These are phyloP conservation scores for Camponotus pennsylvanicus DNA, from an alignment of 1,140 invertebrate genomes.

Conservation along the genomic window DNA sequence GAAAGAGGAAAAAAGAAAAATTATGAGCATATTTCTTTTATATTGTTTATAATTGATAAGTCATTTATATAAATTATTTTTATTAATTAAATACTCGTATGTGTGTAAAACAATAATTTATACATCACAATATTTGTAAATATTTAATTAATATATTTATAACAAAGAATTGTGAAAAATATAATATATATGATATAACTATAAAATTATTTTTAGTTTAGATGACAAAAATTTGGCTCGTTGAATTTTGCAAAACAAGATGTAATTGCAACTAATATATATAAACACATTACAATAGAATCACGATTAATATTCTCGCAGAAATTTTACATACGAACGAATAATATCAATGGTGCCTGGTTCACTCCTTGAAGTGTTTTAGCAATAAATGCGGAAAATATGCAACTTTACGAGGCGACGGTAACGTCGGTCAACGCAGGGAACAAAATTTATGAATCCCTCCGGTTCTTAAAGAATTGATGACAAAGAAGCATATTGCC, in stretches of 20 bases:
- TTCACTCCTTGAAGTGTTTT: not conserved
- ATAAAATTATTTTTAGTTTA: not conserved
- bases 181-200: not conserved
- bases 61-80: not conserved
- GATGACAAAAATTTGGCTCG: not conserved
- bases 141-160: not conserved
- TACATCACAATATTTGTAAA: not conserved
- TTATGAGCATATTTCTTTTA: not conserved
- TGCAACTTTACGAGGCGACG: constrained; percentile 56
- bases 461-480: constrained; percentile 62
- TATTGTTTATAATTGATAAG: not conserved
- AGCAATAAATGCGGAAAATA: constrained; percentile 40
- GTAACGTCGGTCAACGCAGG: not conserved
- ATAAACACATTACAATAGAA: not conserved
- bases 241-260: not conserved
- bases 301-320: constrained; percentile 9
- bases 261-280: not conserved
- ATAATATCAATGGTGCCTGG: not conserved
- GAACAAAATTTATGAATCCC: constrained; percentile 62
- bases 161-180: not conserved
- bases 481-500: constrained; percentile 58
- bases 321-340: constrained; percentile 16
- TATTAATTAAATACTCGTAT: not conserved
- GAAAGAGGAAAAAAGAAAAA: too few species aligned
- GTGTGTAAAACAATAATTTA: not conserved